Base-by-base conservation (phyloP, 2,888 invertebrate species). In the Augiades crinisus region DNA sequence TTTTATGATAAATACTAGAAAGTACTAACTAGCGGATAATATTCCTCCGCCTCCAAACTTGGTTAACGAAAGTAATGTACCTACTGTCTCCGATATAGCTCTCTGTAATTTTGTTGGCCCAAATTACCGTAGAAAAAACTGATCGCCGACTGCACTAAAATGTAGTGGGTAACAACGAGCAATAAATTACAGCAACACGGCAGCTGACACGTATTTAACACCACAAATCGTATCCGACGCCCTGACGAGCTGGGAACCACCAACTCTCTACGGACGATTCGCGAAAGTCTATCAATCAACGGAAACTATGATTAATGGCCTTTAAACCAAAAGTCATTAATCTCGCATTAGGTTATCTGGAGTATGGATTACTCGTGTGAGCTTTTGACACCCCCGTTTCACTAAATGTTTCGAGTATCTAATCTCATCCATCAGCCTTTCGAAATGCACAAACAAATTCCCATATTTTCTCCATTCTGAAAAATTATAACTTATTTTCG, bases 201-300 rank as follows among this genome's bases (percentile, higher is more conserved):
- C 59, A 59, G 54, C 51, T 54, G 56, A 59, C 57, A 50, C 41
- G 34, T 47, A 54, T 33, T 55, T 55, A 46, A 12, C 53, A 50
- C 47, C 22, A 47, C 38, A 22, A 44, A 33, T 30, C 41, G 45
- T 31, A 34, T 6, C 19, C 27, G 21, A 13, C 5, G 10, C 34
- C 43, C 10, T 19, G 49, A 43, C 38, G 30, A 43, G 16, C 31
- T 46, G 54, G 38, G 47, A 47, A 43, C 16, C 36, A 43, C 52
- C 56, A 27, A 43, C 50, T 43, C 34, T 36, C 36, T 50, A 49
- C 40, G 49, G 56, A 54, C 47, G 50, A 46, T 60, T 58, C 30
- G 58, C 57, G 24, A 56, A 60, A 51, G 55, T 51, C 55, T 59
- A 74, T 74, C 68, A 66, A 75, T 75, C 72, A 72, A 49, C 56